Percentiles rank a stretch among this genome's conserved stretches.
These are phyloP conservation scores for Calypte anna DNA, from an alignment of 2,113 vertebrate species.

Conservation along the genomic window DNA sequence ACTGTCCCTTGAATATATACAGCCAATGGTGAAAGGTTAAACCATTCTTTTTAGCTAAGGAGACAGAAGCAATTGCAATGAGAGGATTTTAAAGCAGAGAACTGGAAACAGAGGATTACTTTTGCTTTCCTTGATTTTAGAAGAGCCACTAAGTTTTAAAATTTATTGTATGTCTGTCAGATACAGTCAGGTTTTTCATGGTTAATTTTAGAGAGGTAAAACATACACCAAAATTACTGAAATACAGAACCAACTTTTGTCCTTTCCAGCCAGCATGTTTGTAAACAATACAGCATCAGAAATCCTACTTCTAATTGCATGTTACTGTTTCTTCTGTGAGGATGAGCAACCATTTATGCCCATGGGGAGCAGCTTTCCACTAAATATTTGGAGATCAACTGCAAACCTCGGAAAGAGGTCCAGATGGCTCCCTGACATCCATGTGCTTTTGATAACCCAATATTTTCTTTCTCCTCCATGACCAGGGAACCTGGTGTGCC, in stretches of 20 bases:
- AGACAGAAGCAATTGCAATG: background rate
- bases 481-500: background rate
- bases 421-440: background rate
- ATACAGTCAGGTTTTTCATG: background rate
- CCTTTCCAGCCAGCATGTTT: background rate
- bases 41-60: background rate
- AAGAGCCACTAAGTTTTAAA: background rate
- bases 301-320: background rate
- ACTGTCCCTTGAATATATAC: background rate
- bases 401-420: background rate
- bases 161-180: background rate
- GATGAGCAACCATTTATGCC: background rate
- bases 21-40: background rate
- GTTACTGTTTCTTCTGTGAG: background rate
- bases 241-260: background rate
- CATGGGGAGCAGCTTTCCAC: background rate
- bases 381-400: background rate
- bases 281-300: background rate
- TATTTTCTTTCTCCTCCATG: fast-evolving
- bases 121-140: background rate
- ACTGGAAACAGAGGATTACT: background rate
- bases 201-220: background rate
- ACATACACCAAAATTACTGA: background rate
- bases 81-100: background rate
- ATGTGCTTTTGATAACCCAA: background rate